A percentile compares a stretch with the other conserved stretches of the same genome.
These are phyloP conservation scores for Paraescarpia echinospica DNA, from an alignment of 1,140 invertebrate species.

Conservation along the genomic window DNA sequence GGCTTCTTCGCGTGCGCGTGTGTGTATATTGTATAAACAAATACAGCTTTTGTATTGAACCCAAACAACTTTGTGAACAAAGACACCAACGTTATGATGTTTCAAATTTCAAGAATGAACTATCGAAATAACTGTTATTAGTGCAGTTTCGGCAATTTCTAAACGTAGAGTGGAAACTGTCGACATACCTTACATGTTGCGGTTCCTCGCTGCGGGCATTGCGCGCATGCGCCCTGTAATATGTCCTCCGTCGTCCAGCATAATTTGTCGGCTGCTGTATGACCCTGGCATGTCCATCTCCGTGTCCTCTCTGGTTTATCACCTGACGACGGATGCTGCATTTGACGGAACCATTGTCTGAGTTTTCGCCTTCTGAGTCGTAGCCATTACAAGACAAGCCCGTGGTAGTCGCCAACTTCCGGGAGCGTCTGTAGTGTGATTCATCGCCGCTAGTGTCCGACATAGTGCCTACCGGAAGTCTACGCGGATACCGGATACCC, in stretches of 20 bases:
- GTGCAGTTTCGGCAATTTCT: neutral
- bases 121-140: neutral
- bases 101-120: neutral
- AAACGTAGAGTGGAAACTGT: neutral
- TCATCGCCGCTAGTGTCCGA: neutral
- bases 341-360: neutral
- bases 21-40: neutral
- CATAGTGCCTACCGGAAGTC: neutral
- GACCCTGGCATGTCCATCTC: neutral
- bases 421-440: neutral
- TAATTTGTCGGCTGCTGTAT: neutral
- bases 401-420: neutral
- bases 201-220: neutral
- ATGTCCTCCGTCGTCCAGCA: neutral
- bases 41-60: neutral
- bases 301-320: neutral
- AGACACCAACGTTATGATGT: no score
- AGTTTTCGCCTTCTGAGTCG: neutral
- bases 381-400: neutral
- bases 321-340: neutral
- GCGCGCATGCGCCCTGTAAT: neutral
- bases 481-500: neutral
- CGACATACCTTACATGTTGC: neutral
- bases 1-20: neutral
- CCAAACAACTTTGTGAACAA: no score